A percentile compares a stretch with the other conserved stretches of the same genome.
phyloP scores from a whole-genome alignment of 2,113 vertebrate species.

The Periophthalmodon schlosseri region DNA sequence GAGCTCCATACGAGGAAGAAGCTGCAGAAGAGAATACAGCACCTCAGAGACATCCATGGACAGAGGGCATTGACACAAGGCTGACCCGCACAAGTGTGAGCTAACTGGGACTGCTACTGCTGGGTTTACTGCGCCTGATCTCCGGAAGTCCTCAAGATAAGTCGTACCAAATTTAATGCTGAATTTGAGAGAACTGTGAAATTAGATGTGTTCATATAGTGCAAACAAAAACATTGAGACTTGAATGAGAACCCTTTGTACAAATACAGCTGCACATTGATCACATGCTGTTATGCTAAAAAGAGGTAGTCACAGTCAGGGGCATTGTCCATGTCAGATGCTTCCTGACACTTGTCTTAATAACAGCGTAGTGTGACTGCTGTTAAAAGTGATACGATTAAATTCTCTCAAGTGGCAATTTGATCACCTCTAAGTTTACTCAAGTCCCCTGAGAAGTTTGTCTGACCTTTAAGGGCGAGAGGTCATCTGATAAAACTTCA shows the following conservation, averaged over 20 bases:
- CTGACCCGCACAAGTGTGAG: slow-evolving; percentile 36
- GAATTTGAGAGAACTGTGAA: background rate
- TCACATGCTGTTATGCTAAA: slow-evolving; percentile 65
- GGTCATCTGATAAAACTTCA: slow-evolving; percentile 60
- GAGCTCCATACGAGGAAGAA: slow-evolving; percentile 39
- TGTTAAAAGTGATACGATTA: slow-evolving; percentile 2
- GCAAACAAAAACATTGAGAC: slow-evolving; percentile 16
- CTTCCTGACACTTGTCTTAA: slow-evolving; percentile 3
- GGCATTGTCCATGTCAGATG: slow-evolving; percentile 28
- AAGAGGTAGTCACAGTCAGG: slow-evolving; percentile 59
- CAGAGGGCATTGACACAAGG: slow-evolving; percentile 40
- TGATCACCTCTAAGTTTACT: slow-evolving; percentile 33
- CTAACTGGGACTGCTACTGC: slow-evolving; percentile 40
- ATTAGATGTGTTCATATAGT: background rate
- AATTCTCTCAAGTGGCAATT: slow-evolving; percentile 11
- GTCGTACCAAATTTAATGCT: slow-evolving; percentile 46
- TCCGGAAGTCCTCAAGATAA: slow-evolving; percentile 47
- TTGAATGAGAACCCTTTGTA: slow-evolving; percentile 33
- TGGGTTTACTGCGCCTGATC: slow-evolving; percentile 41
- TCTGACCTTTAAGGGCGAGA: slow-evolving; percentile 37
- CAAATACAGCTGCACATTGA: slow-evolving; percentile 43
- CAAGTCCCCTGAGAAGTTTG: slow-evolving; percentile 21
- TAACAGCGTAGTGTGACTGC: background rate
- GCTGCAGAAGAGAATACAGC: slow-evolving; percentile 41
- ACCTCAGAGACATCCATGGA: slow-evolving; percentile 53